phyloP scores from a whole-genome alignment of 2,797 vertebrate genomes.

The Urocyon cinereoargenteus region DNA sequence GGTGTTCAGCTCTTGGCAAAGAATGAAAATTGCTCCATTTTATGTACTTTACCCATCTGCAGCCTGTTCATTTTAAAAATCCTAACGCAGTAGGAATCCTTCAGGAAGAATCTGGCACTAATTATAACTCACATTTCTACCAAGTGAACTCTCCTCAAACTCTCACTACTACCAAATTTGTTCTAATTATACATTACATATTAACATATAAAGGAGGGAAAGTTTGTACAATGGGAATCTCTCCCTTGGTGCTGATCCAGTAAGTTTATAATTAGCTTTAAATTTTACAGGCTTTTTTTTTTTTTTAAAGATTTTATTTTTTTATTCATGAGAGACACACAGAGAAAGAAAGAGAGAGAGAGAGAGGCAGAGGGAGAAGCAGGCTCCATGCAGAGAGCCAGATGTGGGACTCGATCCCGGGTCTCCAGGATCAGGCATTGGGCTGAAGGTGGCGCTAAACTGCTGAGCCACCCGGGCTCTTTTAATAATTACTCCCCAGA shows the following conservation, averaged over 20 bases:
- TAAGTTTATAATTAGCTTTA: background rate
- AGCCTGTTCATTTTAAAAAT: background rate
- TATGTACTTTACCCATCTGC: background rate
- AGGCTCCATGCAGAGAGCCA: too few relatives aligned
- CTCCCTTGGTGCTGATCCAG: background rate
- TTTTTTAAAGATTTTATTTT: too few relatives aligned
- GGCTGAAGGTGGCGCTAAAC: too few relatives aligned
- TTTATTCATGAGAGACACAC: too few relatives aligned
- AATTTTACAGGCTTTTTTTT: background rate
- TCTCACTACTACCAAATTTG: background rate
- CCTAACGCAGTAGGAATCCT: background rate
- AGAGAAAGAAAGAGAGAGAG: too few relatives aligned
- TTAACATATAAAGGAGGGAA: background rate
- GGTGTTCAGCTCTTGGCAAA: background rate
- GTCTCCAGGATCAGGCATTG: too few relatives aligned
- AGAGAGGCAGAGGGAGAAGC: too few relatives aligned
- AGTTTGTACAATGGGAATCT: background rate
- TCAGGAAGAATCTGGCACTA: background rate
- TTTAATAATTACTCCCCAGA: background rate
- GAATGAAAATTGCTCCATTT: background rate
- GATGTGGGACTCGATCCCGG: too few relatives aligned
- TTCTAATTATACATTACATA: background rate
- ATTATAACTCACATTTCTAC: background rate
- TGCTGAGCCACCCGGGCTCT: background rate
- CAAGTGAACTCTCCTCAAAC: background rate